phyloP scores from a whole-genome alignment of 2,797 vertebrate genomes.

The Miichthys miiuy region DNA sequence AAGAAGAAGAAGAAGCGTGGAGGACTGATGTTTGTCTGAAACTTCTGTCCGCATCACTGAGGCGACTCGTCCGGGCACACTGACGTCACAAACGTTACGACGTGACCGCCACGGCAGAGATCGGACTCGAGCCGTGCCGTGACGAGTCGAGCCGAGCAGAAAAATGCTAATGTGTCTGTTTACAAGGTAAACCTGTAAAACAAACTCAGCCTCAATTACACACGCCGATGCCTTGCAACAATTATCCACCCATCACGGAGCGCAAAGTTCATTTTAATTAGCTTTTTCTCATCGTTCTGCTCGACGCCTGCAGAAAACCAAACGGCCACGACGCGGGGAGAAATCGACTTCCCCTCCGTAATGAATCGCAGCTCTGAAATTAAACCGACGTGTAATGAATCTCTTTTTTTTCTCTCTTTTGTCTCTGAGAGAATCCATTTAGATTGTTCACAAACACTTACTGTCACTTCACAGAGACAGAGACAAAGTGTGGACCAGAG shows the following conservation, averaged over 20 bases:
- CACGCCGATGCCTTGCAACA: constrained; percentile 63
- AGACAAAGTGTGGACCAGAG: constrained; percentile 35
- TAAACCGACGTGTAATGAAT: constrained; percentile 73
- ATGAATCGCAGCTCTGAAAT: constrained; percentile 75
- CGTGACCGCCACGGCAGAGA: constrained; percentile 6
- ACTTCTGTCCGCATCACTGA: not conserved
- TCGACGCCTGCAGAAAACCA: constrained; percentile 18
- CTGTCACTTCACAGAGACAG: constrained; percentile 34
- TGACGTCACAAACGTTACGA: constrained; percentile 15
- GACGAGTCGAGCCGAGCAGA: constrained; percentile 3
- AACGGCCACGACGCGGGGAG: constrained; percentile 2
- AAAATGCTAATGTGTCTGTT: constrained; percentile 56
- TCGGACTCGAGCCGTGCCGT: constrained; percentile 20
- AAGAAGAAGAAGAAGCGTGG: not conserved
- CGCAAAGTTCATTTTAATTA: constrained; percentile 68
- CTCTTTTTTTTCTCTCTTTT: constrained; percentile 26
- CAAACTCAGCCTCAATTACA: constrained; percentile 72
- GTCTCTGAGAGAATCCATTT: constrained; percentile 47
- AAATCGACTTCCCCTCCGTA: constrained; percentile 50
- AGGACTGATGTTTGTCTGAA: constrained; percentile 8
- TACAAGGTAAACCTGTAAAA: constrained; percentile 69
- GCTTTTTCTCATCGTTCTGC: constrained; percentile 30
- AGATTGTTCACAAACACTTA: constrained; percentile 49
- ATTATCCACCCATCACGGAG: constrained; percentile 70
- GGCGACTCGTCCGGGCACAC: not conserved